Conservation (phyloP, 2,113 vertebrate species). For the Typhlomys cinereus region DNA sequence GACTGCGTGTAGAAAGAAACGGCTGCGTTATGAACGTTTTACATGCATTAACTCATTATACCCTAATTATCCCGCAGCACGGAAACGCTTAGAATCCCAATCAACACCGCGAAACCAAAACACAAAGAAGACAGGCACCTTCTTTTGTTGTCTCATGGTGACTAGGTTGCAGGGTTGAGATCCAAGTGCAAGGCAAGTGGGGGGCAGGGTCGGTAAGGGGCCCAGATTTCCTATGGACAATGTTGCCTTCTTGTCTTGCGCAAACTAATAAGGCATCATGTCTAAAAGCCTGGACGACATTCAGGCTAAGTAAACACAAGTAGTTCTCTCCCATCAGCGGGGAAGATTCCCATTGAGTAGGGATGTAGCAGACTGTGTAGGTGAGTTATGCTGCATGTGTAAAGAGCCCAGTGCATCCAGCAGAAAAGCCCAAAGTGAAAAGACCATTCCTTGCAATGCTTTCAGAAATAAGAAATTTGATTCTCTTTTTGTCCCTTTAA, state of each 20-base stretch:
- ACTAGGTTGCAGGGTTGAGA: background rate
- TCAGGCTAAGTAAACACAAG: constrained; percentile 32
- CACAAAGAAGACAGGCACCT: background rate
- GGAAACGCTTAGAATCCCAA: background rate
- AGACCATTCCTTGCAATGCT: constrained; percentile 52
- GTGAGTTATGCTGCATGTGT: constrained; percentile 66
- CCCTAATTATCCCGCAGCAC: background rate
- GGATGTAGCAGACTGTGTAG: background rate
- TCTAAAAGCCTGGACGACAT: background rate
- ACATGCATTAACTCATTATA: background rate
- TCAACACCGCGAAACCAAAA: background rate
- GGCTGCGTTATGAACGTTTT: background rate
- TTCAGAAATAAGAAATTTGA: constrained; percentile 68
- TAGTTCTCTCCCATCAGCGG: background rate
- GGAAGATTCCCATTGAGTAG: background rate
- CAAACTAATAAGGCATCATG: constrained; percentile 43
- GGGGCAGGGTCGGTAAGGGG: background rate
- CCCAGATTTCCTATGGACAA: background rate
- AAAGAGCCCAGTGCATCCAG: constrained; percentile 32
- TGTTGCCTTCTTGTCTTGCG: background rate
- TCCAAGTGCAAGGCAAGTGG: background rate
- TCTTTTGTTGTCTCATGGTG: background rate
- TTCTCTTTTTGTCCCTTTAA: constrained; percentile 61
- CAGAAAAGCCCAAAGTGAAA: constrained; percentile 56
- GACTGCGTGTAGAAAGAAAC: background rate